Base-by-base conservation (phyloP, 2,888 invertebrate genomes). In the Melanostoma mellinum region DNA sequence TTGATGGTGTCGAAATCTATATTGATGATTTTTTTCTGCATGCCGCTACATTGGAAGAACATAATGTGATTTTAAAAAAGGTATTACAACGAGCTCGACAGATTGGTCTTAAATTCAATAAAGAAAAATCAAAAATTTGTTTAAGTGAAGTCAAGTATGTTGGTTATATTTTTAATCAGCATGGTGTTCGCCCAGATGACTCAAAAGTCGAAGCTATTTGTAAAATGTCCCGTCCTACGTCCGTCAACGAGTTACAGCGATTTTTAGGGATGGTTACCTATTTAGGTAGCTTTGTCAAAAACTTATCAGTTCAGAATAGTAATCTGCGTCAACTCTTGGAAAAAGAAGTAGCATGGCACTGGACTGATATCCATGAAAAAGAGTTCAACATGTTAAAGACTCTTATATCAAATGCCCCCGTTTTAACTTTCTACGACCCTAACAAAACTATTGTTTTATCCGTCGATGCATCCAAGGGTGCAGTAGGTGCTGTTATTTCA, bases 381-480 rank as follows among this genome's bases (percentile, higher is more conserved):
- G 81, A 68, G 20, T 81, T 85, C 36, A 33, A 33, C 6, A 73
- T 52, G 3, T 20, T 81, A 9, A 86, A 85, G 55, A 20, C 9
- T 33, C n/a, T 77, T 6, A 20, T 84, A 32, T 48, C 73, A 0
- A 76, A 80, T 35, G 75, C 55, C 2, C 76, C 78, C 3, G 58
- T 79, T 10, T 60, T 87, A 6, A 50, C 77, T n/a, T 86, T 77
- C 75, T 86, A 82, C 55, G 72, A 86, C 60, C 38, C 56, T 30
- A 76, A 76, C 35, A 81, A 81, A 69, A 63, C 56, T 36, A 48
- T 86, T 80, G 52, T 81, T 84, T 61, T 78, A 3, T 78, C 74
- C 4, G 75, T 74, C 6, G 85, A 86, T 32, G 80, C 77, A 8
- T 85, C 84, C 6, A 69, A 86, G 60, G 20, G 32, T 52, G 86